A percentile compares a stretch with the other conserved stretches of the same genome.
phyloP scores from a whole-genome alignment of 2,113 vertebrate species.

The Sceloporus undulatus region DNA sequence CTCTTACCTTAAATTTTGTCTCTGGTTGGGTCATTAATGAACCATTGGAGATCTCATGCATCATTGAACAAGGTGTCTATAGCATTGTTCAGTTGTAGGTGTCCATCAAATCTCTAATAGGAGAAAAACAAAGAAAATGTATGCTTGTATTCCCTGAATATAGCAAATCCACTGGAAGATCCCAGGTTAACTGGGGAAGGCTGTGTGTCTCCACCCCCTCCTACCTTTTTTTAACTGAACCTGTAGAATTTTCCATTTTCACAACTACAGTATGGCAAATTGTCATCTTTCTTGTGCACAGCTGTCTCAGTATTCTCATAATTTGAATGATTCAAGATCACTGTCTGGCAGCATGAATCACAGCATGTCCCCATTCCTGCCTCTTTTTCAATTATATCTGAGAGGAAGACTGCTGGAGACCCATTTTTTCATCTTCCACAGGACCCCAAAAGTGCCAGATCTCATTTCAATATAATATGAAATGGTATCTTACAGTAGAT shows the following conservation, averaged over 20 bases:
- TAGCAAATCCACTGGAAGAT: conserved; percentile 44
- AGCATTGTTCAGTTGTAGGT: not conserved
- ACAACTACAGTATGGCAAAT: conserved; percentile 77
- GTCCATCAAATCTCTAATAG: not conserved
- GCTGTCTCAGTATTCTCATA: conserved; percentile 76
- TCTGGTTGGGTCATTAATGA: not conserved
- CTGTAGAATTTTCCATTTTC: conserved; percentile 79
- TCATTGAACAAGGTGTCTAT: not conserved
- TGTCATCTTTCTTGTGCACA: conserved; percentile 73
- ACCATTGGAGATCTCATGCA: not conserved
- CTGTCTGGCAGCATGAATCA: conserved; percentile 71
- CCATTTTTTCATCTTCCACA: conserved; percentile 72
- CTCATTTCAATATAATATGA: conserved; percentile 75
- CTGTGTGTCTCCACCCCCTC: conserved; percentile 38
- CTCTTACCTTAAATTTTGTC: no score
- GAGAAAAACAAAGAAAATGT: not conserved
- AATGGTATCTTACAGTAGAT: conserved; percentile 69
- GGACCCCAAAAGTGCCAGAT: conserved; percentile 74
- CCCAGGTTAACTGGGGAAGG: conserved; percentile 44
- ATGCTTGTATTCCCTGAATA: not conserved
- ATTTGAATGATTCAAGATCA: conserved; percentile 77
- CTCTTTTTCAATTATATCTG: conserved; percentile 81
- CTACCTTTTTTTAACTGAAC: conserved; percentile 63
- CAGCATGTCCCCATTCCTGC: conserved; percentile 75
- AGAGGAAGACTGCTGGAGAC: conserved; percentile 77